Evolutionary conservation across 2,113 vertebrate species (phyloP), one percentile per base, ranked within the genome.

Genomic region (Lasiurus borealis): DNA sequence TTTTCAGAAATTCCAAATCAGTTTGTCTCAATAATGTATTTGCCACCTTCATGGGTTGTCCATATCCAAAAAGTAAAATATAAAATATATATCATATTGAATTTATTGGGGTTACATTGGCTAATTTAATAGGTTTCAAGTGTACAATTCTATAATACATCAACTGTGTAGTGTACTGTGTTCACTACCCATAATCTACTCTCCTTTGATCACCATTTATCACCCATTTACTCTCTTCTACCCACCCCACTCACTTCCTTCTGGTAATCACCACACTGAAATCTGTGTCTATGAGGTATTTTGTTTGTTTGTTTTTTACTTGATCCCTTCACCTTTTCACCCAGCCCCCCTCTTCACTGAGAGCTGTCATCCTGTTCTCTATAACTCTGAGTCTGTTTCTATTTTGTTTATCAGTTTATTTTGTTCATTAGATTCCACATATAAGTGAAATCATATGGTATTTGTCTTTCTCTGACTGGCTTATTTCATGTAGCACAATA

Each of bases 11-110:
- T 64, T 80, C n/a, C 16, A 48, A 86, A 50, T 84, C 52, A 84
- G 36, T 83, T 3, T 69, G 94, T 96, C 54, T 34, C 27, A 81
- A 36, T 36, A 6, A 84, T 90, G 92, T 75, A 71, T 57, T 88
- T 85, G 21, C 3, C 10, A 29, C 27, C 34, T 69, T 75, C 29
- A 88, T n/a, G n/a, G 48, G 54, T 77, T 92, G 54, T 27, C 18
- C 18, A 71, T 71, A 23, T 31, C 16, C 18, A 50, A 4, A 50
- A 90, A 73, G 12, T 25, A 76, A 34, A 31, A 50, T 81, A 46
- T 72, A 44, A 85, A 68, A 50, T 77, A 52, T 77, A 52, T 52
- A 69, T n/a, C 48, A 21, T 40, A 77, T 77, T 77, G 29, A 50
- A n/a, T 52, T 77, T 77, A n/a, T 50, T n/a, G 48, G 16, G 15